Percentiles rank a stretch among this genome's conserved stretches.
phyloP scores from a whole-genome alignment of 2,797 vertebrate species.

The Hoplostethus mediterraneus region DNA sequence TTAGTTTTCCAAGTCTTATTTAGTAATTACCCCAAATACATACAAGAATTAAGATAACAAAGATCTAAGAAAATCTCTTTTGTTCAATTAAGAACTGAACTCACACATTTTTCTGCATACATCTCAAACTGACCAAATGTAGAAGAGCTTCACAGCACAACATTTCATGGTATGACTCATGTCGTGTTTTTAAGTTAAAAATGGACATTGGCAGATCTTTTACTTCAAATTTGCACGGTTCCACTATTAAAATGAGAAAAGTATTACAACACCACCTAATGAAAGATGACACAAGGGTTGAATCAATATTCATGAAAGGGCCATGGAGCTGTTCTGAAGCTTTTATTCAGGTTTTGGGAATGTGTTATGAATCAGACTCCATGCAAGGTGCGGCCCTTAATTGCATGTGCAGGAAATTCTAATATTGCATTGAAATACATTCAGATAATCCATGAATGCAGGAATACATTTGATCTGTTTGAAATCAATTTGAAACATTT shows the following conservation, averaged over 20 bases:
- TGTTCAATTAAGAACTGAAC: no score
- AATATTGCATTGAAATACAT: background rate
- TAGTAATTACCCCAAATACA: no score
- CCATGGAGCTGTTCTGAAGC: background rate
- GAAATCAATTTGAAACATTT: background rate
- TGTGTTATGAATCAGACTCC: background rate
- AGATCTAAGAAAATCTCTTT: no score
- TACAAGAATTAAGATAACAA: no score
- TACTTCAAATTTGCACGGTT: background rate
- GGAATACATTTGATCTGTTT: background rate
- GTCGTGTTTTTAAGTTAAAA: constrained; percentile 4
- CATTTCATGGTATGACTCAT: background rate
- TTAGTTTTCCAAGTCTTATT: background rate
- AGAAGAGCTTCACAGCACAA: background rate
- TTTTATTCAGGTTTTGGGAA: background rate
- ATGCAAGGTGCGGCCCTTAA: background rate
- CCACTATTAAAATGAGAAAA: background rate
- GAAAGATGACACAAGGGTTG: background rate
- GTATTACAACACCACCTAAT: background rate
- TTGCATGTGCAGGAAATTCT: background rate
- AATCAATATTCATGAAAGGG: background rate
- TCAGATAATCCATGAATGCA: background rate
- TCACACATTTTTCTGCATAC: no score
- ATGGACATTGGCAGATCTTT: background rate
- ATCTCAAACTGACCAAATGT: background rate